phyloP scores from a whole-genome alignment of 2,797 vertebrate species.

The Lycodopsis pacificus region DNA sequence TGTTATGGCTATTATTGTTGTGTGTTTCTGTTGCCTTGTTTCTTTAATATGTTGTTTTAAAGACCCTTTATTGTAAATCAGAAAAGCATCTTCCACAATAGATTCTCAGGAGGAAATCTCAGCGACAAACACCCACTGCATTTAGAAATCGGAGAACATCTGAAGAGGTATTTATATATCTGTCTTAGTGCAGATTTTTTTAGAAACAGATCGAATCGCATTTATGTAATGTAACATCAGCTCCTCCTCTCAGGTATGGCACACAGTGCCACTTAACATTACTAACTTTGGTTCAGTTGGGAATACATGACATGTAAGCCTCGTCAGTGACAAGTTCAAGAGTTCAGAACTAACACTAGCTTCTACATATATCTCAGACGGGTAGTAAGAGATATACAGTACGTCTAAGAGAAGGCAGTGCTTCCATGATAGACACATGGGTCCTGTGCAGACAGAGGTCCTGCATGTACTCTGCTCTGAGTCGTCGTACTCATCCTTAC shows the following conservation, averaged over 20 bases:
- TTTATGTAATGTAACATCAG: neutral
- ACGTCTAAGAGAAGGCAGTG: neutral
- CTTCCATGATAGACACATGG: neutral
- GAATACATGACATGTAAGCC: neutral
- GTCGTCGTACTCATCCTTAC: conserved; percentile 49
- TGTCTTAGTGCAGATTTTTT: neutral
- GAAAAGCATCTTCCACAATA: neutral
- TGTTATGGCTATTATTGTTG: neutral
- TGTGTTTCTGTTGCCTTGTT: neutral
- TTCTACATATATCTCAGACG: neutral
- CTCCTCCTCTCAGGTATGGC: neutral
- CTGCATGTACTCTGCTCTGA: conserved; percentile 30
- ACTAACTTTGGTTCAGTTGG: neutral
- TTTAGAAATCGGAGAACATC: conserved; percentile 2
- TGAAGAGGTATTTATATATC: conserved; percentile 3
- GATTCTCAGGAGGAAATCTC: neutral
- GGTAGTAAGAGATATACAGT: neutral
- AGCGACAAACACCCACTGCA: neutral
- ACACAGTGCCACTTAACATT: neutral
- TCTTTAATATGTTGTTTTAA: neutral
- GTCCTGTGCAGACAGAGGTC: neutral
- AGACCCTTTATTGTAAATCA: neutral
- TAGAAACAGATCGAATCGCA: neutral
- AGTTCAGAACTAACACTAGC: conserved; percentile 4
- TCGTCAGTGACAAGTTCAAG: neutral